Conservation (phyloP, 2,797 vertebrate genomes). For the Huso huso region DNA sequence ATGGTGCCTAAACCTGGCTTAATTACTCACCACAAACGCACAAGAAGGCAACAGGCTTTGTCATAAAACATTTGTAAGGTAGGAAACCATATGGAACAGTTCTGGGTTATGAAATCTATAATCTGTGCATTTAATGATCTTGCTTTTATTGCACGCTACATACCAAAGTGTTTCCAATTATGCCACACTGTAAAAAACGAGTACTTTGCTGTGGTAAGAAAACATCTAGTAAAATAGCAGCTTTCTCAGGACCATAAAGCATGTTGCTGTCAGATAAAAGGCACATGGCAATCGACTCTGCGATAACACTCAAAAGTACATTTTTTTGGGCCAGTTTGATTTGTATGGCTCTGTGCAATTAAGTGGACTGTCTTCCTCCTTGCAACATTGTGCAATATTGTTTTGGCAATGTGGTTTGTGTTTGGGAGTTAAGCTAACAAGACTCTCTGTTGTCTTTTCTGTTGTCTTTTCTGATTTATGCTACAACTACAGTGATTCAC, state of each 20-base stretch:
- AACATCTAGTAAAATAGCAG: neutral
- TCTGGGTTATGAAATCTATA: slow-evolving; percentile 25
- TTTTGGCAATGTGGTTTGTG: too few species aligned
- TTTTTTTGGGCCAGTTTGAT: neutral
- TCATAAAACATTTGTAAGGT: slow-evolving; percentile 21
- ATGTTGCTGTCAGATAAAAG: neutral
- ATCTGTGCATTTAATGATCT: slow-evolving; percentile 11
- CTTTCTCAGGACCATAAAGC: neutral
- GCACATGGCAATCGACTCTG: neutral
- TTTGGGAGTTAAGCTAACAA: too few species aligned
- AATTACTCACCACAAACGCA: too few species aligned
- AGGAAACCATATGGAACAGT: slow-evolving; percentile 26
- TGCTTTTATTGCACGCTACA: neutral
- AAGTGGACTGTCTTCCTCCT: neutral
- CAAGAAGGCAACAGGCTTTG: slow-evolving; percentile 16
- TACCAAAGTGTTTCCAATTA: slow-evolving; percentile 1
- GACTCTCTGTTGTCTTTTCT: too few species aligned
- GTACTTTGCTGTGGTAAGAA: neutral
- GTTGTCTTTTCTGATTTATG: too few species aligned
- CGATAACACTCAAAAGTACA: neutral
- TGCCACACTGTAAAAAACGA: neutral
- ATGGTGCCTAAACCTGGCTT: too few species aligned
- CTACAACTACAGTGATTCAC: too few species aligned
- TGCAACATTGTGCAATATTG: neutral
- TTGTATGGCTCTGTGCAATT: neutral